Conservation (phyloP, 2,113 vertebrate species). For the Crotophaga sulcirostris region DNA sequence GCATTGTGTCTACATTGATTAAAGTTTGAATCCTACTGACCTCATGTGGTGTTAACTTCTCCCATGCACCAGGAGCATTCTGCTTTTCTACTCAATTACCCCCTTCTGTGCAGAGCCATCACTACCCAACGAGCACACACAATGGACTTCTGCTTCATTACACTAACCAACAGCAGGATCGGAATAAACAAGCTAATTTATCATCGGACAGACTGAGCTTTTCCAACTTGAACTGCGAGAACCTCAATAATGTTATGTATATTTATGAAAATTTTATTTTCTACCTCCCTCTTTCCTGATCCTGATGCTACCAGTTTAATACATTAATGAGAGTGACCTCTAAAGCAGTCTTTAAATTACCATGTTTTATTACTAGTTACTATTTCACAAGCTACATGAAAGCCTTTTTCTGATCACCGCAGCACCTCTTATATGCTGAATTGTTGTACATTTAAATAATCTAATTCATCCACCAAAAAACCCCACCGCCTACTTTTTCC, state of each 20-base stretch:
- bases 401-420: neutral
- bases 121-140: constrained; percentile 85
- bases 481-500: neutral
- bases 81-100: constrained; percentile 95
- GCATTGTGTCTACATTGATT: constrained; percentile 84
- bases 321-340: rapidly evolving
- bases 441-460: neutral
- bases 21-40: constrained; percentile 79
- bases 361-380: neutral
- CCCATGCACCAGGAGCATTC: constrained; percentile 81
- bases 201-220: constrained; percentile 64
- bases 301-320: neutral
- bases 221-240: neutral
- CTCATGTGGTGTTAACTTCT: constrained; percentile 85
- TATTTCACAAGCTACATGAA: neutral
- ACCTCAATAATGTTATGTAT: rapidly evolving
- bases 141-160: constrained; percentile 94
- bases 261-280: neutral
- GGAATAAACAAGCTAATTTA: constrained; percentile 93
- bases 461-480: too few species aligned
- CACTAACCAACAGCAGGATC: constrained; percentile 84
- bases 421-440: neutral
- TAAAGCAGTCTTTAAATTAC: rapidly evolving
- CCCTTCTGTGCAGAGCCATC: constrained; percentile 74
- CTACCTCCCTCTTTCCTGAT: neutral